phyloP scores from a whole-genome alignment of 2,797 vertebrate species.

The Spinus pinus region DNA sequence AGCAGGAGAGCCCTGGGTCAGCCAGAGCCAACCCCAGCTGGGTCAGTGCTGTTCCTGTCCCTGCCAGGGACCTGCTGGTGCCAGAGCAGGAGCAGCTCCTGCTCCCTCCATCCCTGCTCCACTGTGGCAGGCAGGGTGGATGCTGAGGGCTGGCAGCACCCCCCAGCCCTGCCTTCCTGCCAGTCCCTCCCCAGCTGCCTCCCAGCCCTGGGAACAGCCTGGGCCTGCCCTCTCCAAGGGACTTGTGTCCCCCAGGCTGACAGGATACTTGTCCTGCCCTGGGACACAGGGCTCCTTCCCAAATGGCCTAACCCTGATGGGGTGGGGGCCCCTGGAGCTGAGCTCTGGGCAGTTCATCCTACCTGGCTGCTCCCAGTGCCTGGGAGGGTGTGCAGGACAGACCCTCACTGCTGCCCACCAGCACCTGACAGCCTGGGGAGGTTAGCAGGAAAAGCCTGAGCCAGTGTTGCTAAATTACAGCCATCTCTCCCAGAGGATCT shows the following conservation, averaged over 20 bases:
- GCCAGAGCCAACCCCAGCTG: neutral
- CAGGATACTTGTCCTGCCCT: neutral
- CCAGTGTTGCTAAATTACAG: neutral
- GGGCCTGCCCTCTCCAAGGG: neutral
- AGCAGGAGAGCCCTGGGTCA: neutral
- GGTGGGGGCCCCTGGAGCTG: neutral
- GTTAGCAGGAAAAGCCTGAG: neutral
- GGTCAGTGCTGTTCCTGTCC: neutral
- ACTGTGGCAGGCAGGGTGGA: rapidly evolving
- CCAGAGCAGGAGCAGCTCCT: neutral
- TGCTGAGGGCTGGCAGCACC: neutral
- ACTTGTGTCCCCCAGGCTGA: neutral
- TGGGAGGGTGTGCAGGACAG: neutral
- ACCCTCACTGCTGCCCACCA: neutral
- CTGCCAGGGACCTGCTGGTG: neutral
- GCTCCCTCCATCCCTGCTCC: rapidly evolving
- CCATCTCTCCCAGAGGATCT: neutral
- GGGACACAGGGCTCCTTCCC: neutral
- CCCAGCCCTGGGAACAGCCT: neutral
- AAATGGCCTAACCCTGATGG: too few relatives aligned
- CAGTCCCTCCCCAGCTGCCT: neutral
- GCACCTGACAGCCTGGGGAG: neutral
- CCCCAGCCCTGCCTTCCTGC: neutral
- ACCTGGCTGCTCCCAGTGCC: neutral
- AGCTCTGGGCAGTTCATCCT: neutral